phyloP scores from a whole-genome alignment of 2,113 vertebrate genomes.

The Nesoenas mayeri region DNA sequence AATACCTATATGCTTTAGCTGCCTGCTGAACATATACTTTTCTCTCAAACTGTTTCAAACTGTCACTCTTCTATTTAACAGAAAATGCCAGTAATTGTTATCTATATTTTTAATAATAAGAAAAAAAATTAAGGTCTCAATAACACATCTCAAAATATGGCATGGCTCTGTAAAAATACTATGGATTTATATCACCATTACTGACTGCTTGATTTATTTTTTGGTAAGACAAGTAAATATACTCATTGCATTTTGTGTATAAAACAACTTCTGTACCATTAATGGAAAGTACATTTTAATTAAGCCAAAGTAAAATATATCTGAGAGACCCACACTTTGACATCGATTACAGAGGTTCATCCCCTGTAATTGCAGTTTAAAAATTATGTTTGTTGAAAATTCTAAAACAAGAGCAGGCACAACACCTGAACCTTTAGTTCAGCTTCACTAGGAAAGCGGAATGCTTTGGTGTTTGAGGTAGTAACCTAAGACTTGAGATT shows the following conservation, averaged over 20 bases:
- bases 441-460: neutral
- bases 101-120: neutral
- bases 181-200: neutral
- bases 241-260: neutral
- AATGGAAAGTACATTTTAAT: conserved; percentile 39
- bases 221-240: neutral
- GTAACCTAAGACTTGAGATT: neutral
- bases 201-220: neutral
- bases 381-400: conserved; percentile 42
- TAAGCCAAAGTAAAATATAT: conserved; percentile 21
- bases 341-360: conserved; percentile 29
- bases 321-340: conserved; percentile 4
- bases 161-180: neutral
- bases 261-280: neutral
- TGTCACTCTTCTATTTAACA: neutral
- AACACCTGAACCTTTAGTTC: neutral
- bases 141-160: neutral
- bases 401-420: neutral
- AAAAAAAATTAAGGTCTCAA: neutral
- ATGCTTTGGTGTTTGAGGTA: neutral
- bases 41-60: neutral
- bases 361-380: conserved; percentile 24
- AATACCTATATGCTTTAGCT: neutral
- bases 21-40: neutral
- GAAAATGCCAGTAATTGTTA: neutral